These are phyloP conservation scores for Gadopsis bispinosus DNA, from an alignment of 2,797 vertebrate genomes.

Conservation along the genomic window DNA sequence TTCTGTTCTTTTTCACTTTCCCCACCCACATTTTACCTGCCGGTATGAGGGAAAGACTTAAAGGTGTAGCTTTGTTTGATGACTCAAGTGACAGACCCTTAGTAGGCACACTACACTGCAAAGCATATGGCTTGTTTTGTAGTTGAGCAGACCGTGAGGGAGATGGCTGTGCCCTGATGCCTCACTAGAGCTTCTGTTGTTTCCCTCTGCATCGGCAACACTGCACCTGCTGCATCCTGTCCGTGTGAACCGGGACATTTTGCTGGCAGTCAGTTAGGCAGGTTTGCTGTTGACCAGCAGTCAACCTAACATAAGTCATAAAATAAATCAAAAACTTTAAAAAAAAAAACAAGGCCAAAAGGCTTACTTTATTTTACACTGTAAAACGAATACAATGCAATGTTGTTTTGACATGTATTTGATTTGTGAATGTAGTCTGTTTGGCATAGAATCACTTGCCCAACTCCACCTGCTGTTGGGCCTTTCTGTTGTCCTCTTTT, in stretches of 20 bases:
- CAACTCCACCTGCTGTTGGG: constrained; percentile 1
- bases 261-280: constrained; percentile 19
- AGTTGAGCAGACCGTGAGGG: constrained; percentile 28
- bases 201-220: constrained; percentile 12
- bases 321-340: constrained; percentile 4
- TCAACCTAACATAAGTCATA: not conserved
- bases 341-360: not conserved
- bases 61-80: not conserved
- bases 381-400: not conserved
- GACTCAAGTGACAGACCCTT: constrained; percentile 3
- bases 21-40: not conserved
- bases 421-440: constrained; percentile 20
- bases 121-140: constrained; percentile 48
- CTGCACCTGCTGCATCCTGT: constrained; percentile 30
- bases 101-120: constrained; percentile 3
- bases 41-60: constrained; percentile 3
- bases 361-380: not conserved
- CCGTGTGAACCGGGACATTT: constrained; percentile 26
- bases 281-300: not conserved
- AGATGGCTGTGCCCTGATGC: constrained; percentile 35
- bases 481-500: constrained; percentile 10
- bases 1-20: not conserved
- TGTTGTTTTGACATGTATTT: constrained; percentile 29
- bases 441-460: not conserved
- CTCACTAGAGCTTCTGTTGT: constrained; percentile 23